Percentiles rank a stretch among this genome's conserved stretches.
Conservation (phyloP, 2,888 invertebrate species). For the Eristalis intricaria region DNA sequence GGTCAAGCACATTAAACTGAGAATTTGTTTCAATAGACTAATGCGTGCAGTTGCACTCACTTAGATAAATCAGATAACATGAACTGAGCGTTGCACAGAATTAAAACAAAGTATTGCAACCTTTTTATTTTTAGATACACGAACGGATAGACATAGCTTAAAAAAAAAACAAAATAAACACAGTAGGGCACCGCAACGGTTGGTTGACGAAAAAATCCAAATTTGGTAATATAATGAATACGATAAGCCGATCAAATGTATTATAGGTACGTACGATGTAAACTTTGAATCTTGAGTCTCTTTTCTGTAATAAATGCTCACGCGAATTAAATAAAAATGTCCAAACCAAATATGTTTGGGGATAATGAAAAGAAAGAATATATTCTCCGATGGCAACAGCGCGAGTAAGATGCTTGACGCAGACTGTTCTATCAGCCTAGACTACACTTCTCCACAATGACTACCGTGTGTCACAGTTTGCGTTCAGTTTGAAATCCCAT, state of each 20-base stretch:
- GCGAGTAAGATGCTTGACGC: conserved; percentile 41
- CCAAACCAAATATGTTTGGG: not conserved
- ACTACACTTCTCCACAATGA: not conserved
- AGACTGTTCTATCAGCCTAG: conserved; percentile 38
- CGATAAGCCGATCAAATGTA: not conserved
- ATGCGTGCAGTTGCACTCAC: not conserved
- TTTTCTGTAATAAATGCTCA: not conserved
- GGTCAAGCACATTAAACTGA: conserved; percentile 10
- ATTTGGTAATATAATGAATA: not conserved
- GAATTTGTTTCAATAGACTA: conserved; percentile 13
- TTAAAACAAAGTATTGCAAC: conserved; percentile 5
- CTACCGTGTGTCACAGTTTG: not conserved
- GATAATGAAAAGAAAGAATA: not conserved
- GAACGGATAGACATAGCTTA: not conserved
- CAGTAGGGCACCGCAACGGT: not conserved
- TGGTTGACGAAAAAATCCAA: not conserved
- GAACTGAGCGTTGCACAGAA: conserved; percentile 6
- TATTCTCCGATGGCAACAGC: conserved; percentile 17
- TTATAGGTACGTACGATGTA: not conserved
- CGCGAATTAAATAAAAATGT: not conserved
- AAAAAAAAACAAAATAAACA: not conserved
- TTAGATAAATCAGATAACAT: not conserved
- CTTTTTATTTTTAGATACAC: not conserved
- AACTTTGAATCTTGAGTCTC: not conserved
- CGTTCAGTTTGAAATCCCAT: conserved; percentile 6